Base-by-base conservation (phyloP, 2,797 vertebrate species). In the Lutra lutra region DNA sequence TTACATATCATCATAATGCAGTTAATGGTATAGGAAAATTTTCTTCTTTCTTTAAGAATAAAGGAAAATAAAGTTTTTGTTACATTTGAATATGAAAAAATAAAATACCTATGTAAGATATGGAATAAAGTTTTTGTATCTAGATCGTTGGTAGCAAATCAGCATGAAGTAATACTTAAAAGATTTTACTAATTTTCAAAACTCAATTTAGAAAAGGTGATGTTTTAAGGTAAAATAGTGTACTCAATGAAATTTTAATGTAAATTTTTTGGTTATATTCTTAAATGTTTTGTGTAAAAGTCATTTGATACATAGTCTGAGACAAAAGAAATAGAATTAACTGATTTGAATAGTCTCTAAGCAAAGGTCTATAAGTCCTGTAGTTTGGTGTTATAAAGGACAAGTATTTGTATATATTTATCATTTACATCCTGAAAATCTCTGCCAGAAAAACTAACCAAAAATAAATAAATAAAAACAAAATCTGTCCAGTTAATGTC, bases 31-130 rank as follows among this genome's bases (percentile, higher is more conserved):
- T 70, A 43, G 25, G n/a, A 90, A 84, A 5, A 89, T 92, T 95
- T 75, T 85, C 32, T 94, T 87, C n/a, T 75, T 95, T 97, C n/a
- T 75, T 95, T 97, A 51, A 60, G 23, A 32, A 79, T 82, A 92
- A 82, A 54, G 51, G 58, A 51, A 82, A 82, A 91, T 62, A 82
- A 84, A 9, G 35, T 23, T n/a, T 11, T 78, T 96, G 13, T 84
- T 72, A 73, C 35, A 66, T 29, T 29, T 58, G 5, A 85, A 43
- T 75, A 89, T 70, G 14, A 88, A 95, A 95, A 96, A 91, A n/a
- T 68, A 51, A 89, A 35, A 25, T 48, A 54, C 15, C n/a, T 82
- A 4, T 54, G 14, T 60, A n/a, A 38, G 7, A 83, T 68, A 68
- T 62, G 32, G 32, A 94, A 46, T 86, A 77, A 91, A 93, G 8